Base-by-base conservation (phyloP, 2,888 invertebrate species). In the Heliconius ethilla region DNA sequence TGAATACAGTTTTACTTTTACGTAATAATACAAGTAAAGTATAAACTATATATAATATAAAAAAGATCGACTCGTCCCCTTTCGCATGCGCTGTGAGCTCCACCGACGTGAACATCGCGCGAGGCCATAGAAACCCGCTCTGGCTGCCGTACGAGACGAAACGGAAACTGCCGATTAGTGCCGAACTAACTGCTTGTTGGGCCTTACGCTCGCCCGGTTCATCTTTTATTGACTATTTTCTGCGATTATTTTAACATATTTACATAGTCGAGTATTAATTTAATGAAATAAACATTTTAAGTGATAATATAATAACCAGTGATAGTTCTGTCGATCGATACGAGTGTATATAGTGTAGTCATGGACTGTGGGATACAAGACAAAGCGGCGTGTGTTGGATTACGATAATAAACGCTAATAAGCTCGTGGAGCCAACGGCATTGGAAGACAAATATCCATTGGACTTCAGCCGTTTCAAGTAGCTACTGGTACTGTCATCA, bases 191-290 rank as follows among this genome's bases (percentile, higher is more conserved):
- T 86, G 85, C 87, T 86, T 85, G 84, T 83, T 85, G 86, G 90
- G 88, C 86, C 84, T 87, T 87, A 90, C 93, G 90, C 87, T 87
- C 85, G 89, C 85, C 84, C 87, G 88, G 89, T 87, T 87, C 85
- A 85, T 85, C 85, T 86, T 85, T 89, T 92, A 94, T 93, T 93
- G 91, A 92, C 90, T 87, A 91, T 90, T 91, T 92, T 89, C 89
- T 91, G 86, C 85, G 85, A 86, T 87, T 89, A 89, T 89, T 85
- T 83, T 82, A 86, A 81, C 84, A 86, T 86, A 88, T 87, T 87
- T 86, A 84, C 84, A 84, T 84, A 85, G 83, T 83, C 85, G 84
- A 86, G 80, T 81, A 82, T 69, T 25, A 59, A 67, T 29, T 45
- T 67, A 37, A 3, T 73, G 1, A 84, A 86, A 81, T 83, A 83